Evolutionary conservation across 2,113 vertebrate species (phyloP), one percentile per base, ranked within the genome.

Genomic region (Morone saxatilis): DNA sequence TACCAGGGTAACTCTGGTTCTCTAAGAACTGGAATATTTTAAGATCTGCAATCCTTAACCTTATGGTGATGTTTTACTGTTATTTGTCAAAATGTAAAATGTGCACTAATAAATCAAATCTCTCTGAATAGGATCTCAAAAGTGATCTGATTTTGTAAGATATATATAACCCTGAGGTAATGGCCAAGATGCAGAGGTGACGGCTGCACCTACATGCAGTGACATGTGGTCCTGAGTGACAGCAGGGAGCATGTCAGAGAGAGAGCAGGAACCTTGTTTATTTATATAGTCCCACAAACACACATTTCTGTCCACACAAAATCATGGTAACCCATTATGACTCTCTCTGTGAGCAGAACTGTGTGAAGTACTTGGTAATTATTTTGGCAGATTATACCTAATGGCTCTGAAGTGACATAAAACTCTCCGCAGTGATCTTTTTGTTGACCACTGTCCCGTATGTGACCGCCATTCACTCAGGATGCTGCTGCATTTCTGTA

Each of bases 211-310:
- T 25, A 7, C 20, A 65, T 76, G 50, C 31, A 1, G 56, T 19
- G 56, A 63, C 57, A 63, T 31, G 54, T 51, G 78, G 48, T 22
- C 63, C 38, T 80, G 66, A 62, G 69, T 56, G 73, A 77, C 73
- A 54, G 53, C 72, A 48, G 53, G 47, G 14, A 47, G 57, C 20
- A 57, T 31, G 43, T 65, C 51, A 60, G 61, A 45, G 20, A 54
- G 4, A 73, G 13, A 53, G 43, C 8, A n/a, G 62, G 19, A 54
- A 56, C 0, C 61, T 48, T 53, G 51, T 71, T 68, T 50, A 63
- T 69, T 74, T 51, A 57, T 56, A 36, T 3, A 4, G 6, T 13
- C 45, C 19, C 36, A 59, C 25, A 56, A 22, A 67, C 61, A 57
- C 48, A 73, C 13, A 6, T 66, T 71, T 54, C 19, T 60, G 63